These are phyloP conservation scores for Chanos chanos DNA, from an alignment of 2,797 vertebrate species.

Conservation along the genomic window DNA sequence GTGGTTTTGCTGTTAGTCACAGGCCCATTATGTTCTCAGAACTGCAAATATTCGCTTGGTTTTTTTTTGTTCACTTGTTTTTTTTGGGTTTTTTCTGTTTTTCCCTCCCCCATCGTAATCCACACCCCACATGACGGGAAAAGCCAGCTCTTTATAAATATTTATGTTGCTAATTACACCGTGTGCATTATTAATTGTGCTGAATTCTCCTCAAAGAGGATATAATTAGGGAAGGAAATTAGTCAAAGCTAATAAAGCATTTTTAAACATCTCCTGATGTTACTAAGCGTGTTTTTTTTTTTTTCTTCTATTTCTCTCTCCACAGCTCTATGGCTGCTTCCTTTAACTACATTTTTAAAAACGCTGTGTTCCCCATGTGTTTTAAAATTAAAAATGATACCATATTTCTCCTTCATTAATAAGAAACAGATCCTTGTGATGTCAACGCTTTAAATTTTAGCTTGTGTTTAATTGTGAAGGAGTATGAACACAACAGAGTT, in stretches of 20 bases:
- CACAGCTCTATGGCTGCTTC: not conserved
- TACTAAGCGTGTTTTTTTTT: too few relatives aligned
- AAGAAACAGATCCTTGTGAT: conserved; percentile 24
- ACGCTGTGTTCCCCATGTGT: conserved; percentile 2
- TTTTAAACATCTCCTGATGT: conserved; percentile 62
- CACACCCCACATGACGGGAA: conserved; percentile 44
- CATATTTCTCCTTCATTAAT: conserved; percentile 7
- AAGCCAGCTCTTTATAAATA: conserved; percentile 66
- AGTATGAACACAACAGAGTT: too few relatives aligned
- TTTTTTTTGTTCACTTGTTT: too few relatives aligned
- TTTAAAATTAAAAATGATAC: conserved; percentile 15
- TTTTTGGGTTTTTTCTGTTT: too few relatives aligned
- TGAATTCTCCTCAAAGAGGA: conserved; percentile 71
- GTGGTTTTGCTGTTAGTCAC: too few relatives aligned
- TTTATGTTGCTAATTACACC: conserved; percentile 72
- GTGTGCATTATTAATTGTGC: conserved; percentile 76
- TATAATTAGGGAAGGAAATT: conserved; percentile 74
- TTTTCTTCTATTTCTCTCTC: not conserved
- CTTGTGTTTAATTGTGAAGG: conserved; percentile 76
- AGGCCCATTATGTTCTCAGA: too few relatives aligned
- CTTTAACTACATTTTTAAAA: not conserved
- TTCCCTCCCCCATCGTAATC: not conserved
- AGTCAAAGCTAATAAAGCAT: conserved; percentile 72
- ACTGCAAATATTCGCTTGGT: too few relatives aligned
- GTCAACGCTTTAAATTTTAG: conserved; percentile 74